These are phyloP conservation scores for Ophthalmolycus amberensis DNA, from an alignment of 2,113 vertebrate genomes.

Conservation along the genomic window DNA sequence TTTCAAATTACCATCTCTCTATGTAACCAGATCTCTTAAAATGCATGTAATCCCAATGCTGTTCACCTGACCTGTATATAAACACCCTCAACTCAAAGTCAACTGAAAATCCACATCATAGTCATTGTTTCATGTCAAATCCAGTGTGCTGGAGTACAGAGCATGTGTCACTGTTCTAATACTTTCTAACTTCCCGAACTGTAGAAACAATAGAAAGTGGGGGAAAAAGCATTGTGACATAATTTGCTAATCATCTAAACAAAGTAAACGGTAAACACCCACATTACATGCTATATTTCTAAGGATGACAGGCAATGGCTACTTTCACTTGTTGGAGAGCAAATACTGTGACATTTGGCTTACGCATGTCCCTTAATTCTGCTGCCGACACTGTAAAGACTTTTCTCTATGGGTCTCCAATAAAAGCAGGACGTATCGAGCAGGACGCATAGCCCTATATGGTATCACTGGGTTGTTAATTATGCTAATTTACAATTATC, in stretches of 20 bases:
- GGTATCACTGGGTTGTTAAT: not conserved
- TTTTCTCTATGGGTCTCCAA: not conserved
- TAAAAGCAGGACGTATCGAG: not conserved
- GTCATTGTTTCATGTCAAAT: no score
- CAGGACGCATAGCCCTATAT: not conserved
- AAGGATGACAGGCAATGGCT: not conserved
- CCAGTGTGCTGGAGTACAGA: no score
- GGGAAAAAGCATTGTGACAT: not conserved
- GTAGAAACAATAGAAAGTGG: not conserved
- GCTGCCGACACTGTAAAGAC: not conserved
- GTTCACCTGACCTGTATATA: not conserved
- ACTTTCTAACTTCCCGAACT: not conserved
- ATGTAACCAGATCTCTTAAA: no score
- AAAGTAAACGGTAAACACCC: not conserved
- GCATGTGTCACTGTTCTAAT: not conserved
- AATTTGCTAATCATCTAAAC: not conserved
- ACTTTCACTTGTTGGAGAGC: not conserved
- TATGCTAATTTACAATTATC: not conserved
- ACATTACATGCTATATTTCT: not conserved
- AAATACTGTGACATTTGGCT: conserved; percentile 1
- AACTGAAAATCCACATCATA: no score
- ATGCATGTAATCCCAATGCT: not conserved
- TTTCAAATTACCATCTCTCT: not conserved
- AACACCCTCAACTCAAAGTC: not conserved
- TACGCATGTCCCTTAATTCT: not conserved